Evolutionary conservation across 2,113 vertebrate species (phyloP), one percentile per base, ranked within the genome.

Genomic region (Microcebus lehilahytsara): DNA sequence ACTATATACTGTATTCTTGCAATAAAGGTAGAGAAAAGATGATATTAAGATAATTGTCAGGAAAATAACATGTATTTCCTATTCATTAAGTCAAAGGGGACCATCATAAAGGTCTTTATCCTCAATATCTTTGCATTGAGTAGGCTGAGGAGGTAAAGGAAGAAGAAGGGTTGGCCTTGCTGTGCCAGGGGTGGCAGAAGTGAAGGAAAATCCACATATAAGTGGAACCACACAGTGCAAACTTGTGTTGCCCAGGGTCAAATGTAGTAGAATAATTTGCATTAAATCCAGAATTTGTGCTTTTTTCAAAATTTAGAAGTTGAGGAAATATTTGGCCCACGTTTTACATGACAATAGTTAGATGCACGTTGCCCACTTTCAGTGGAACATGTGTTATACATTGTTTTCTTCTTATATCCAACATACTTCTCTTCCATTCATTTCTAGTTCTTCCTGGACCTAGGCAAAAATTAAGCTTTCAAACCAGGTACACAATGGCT

Each of bases 341-440:
- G 56, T 62, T 88, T 67, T 88, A 0, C 8, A 23, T 60, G 37
- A 40, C 40, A 30, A 12, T 2, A n/a, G 40, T 34, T 88, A 83
- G 40, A 75, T 34, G 17, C 40, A 85, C 4, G 11, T 40, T 83
- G 3, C 22, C 2, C 49, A 19, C 8, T 86, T 81, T 42, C 30
- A 9, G 6, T 37, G 49, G 66, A 88, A 12, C 5, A n/a, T 30
- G 19, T 46, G 13, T 9, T 71, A 1, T 23, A n/a, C 1, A 0
- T 58, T 49, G 14, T 67, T 89, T 89, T 78, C 69, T 72, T 71
- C 46, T 51, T 90, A 81, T 17, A 72, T 32, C 23, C 34, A 62
- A 2, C 69, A 60, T 30, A 53, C 3, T 34, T 89, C 37, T 86
- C 37, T 14, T 37, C 37, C 27, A 62, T 66, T 83, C 67, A 25